Conservation (phyloP, 1,140 invertebrate genomes). For the Maconellicoccus hirsutus region DNA sequence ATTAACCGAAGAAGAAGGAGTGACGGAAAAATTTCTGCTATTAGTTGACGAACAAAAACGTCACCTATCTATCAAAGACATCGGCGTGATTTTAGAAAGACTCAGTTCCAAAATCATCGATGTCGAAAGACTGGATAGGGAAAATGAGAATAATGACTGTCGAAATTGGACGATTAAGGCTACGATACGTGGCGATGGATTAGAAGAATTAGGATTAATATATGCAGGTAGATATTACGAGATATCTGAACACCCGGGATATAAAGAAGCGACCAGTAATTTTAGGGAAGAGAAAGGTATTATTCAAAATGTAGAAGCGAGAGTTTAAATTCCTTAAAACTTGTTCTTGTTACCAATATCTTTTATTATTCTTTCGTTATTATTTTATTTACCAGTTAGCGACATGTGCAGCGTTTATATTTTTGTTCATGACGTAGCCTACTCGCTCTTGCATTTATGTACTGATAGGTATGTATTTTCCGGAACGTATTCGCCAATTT, state of each 20-base stretch:
- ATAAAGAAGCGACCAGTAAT: constrained; percentile 70
- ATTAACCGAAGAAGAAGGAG: constrained; percentile 74
- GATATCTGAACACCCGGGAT: constrained; percentile 84
- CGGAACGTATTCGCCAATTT: too few species aligned
- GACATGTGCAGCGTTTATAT: background rate
- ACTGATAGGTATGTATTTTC: too few species aligned
- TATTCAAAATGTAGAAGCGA: constrained; percentile 12
- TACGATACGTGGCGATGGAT: constrained; percentile 75
- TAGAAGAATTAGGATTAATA: constrained; percentile 80
- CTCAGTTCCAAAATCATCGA: constrained; percentile 85
- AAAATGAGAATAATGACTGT: constrained; percentile 80
- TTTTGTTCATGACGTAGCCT: background rate
- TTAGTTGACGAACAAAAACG: constrained; percentile 86
- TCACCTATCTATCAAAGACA: constrained; percentile 85
- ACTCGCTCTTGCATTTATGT: background rate
- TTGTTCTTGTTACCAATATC: constrained; percentile 20
- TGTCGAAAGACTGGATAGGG: constrained; percentile 77
- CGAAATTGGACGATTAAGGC: constrained; percentile 92
- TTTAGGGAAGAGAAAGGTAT: constrained; percentile 60
- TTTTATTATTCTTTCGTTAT: constrained; percentile 12
- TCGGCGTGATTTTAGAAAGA: constrained; percentile 83
- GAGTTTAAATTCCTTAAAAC: constrained; percentile 9
- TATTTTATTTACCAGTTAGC: background rate
- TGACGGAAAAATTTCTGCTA: constrained; percentile 81
- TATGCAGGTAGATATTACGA: constrained; percentile 93